phyloP scores from a whole-genome alignment of 2,113 vertebrate genomes.

The Ellobius talpinus region DNA sequence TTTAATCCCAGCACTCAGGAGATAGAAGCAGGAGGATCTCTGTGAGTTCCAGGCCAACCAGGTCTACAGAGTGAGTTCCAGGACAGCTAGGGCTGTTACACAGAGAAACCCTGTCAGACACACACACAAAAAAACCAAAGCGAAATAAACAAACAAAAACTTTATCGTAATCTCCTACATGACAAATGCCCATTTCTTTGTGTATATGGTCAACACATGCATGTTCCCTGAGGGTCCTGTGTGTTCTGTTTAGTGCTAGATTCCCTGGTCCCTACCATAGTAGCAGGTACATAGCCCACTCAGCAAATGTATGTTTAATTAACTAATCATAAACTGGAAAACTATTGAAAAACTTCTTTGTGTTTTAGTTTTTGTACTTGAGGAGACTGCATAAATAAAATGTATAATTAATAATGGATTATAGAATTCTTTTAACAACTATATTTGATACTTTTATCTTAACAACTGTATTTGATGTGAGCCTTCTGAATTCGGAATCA shows the following conservation, averaged over 20 bases:
- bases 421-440: background rate
- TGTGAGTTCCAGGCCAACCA: background rate
- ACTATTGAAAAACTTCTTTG: background rate
- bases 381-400: background rate
- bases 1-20: background rate
- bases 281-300: too few relatives aligned
- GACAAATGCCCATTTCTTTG: background rate
- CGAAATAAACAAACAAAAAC: background rate
- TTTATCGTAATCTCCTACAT: background rate
- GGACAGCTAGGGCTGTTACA: background rate
- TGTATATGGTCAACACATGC: background rate
- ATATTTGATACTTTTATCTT: constrained; percentile 17
- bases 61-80: background rate
- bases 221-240: background rate
- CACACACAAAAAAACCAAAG: background rate
- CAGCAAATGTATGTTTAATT: constrained; percentile 3
- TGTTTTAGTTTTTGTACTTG: constrained; percentile 34
- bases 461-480: background rate
- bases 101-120: background rate
- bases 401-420: background rate
- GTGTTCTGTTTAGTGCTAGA: background rate
- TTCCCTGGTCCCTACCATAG: background rate
- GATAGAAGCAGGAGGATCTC: background rate
- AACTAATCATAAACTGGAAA: background rate
- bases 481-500: constrained; percentile 55